phyloP scores from a whole-genome alignment of 1,140 invertebrate genomes.

The Dufourea novaeangliae region DNA sequence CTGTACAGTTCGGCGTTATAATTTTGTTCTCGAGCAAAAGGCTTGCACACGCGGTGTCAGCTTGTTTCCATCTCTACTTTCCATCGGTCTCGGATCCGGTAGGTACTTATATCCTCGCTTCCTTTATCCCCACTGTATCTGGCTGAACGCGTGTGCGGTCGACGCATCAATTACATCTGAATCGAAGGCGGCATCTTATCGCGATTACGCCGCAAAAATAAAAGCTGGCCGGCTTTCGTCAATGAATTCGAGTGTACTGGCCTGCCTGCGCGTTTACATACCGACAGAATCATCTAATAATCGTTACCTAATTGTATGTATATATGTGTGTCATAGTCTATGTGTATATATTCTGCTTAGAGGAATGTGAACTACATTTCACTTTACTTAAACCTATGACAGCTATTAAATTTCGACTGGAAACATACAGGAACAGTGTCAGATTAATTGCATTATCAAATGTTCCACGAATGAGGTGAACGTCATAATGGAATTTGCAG shows the following conservation, averaged over 20 bases:
- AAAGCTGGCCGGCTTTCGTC: not conserved
- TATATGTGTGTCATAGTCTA: too few species aligned
- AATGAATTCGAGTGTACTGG: not conserved
- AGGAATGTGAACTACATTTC: too few species aligned
- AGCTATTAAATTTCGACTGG: too few species aligned
- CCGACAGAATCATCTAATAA: not conserved
- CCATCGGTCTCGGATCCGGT: slow-evolving; percentile 30
- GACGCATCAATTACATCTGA: slow-evolving; percentile 57
- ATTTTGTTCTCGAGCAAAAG: not conserved
- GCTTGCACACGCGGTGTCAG: not conserved
- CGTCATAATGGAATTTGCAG: not conserved
- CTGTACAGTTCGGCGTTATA: too few species aligned
- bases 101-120: slow-evolving; percentile 39
- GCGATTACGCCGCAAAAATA: slow-evolving; percentile 10
- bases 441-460: too few species aligned
- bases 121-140: slow-evolving; percentile 18
- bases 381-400: too few species aligned
- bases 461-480: too few species aligned
- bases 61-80: slow-evolving; percentile 35
- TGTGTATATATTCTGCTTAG: too few species aligned
- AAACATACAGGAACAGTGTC: too few species aligned
- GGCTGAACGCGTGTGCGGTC: slow-evolving; percentile 52
- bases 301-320: not conserved
- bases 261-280: not conserved
- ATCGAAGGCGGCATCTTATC: slow-evolving; percentile 36